Evolutionary conservation across 2,797 vertebrate species (phyloP).

Genomic region (Masticophis lateralis): DNA sequence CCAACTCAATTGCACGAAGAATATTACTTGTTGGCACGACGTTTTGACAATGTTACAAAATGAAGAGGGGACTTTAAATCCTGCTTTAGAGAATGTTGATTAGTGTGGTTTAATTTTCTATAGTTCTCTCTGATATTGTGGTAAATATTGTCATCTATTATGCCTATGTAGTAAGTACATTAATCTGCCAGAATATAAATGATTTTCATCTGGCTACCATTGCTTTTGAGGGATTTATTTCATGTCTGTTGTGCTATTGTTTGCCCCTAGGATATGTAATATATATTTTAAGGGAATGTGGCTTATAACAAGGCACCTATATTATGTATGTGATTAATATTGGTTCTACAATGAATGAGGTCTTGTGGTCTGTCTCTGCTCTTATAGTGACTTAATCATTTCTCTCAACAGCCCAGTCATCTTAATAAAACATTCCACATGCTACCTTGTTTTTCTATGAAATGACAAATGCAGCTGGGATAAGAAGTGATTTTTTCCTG

Average conservation of each 20-base stretch:
- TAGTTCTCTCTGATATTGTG: slow-evolving; percentile 69
- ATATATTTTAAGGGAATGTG: slow-evolving; percentile 76
- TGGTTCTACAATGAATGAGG: slow-evolving; percentile 73
- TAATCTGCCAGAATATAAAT: slow-evolving; percentile 75
- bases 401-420: slow-evolving; percentile 72
- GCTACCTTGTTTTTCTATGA: slow-evolving; percentile 65
- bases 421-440: slow-evolving; percentile 75
- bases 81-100: slow-evolving; percentile 63
- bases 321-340: slow-evolving; percentile 85
- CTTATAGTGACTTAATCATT: slow-evolving; percentile 81
- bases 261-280: slow-evolving; percentile 77
- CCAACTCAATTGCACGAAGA: slow-evolving; percentile 36
- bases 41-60: slow-evolving; percentile 38
- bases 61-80: slow-evolving; percentile 60
- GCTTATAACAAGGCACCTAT: slow-evolving; percentile 77
- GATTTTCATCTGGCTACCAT: slow-evolving; percentile 73
- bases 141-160: slow-evolving; percentile 78
- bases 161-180: slow-evolving; percentile 74
- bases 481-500: slow-evolving; percentile 68
- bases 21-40: slow-evolving; percentile 38
- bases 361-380: slow-evolving; percentile 77
- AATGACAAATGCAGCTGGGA: slow-evolving; percentile 74
- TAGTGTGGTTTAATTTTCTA: slow-evolving; percentile 75
- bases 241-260: slow-evolving; percentile 67
- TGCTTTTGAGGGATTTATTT: slow-evolving; percentile 77